Base-by-base conservation (phyloP, 2,113 vertebrate genomes). In the Noctilio leporinus region DNA sequence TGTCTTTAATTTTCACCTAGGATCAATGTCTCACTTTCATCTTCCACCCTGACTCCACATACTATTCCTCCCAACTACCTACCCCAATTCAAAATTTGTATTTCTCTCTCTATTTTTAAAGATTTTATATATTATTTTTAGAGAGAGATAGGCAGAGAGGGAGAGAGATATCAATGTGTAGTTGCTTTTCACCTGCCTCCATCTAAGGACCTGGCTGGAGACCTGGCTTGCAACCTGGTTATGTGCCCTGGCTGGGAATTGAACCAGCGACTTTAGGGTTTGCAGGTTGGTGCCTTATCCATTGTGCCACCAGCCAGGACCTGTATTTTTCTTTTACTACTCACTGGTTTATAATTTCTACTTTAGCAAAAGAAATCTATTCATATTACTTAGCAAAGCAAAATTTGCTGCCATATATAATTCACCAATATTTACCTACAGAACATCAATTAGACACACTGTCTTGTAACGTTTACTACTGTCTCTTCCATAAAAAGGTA, bases 341-440 rank as follows among this genome's bases (percentile, higher is more conserved):
- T 20, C 87, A 75, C 38, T 47, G 20, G 35, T 77, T 89, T 78
- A 76, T 70, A 77, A n/a, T 70, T 88, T 89, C 43, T 93, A 69
- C 22, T 70, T 16, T 38, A n/a, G 53, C 51, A 85, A 83, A 94
- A 91, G 4, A 73, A 73, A 47, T 73, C 17, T 91, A 43, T 69
- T 90, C 77, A 53, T 51, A 62, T 96, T 92, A 78, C 30, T 92
- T 86, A 72, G 35, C n/a, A 94, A 89, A 72, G 30, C 28, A 88
- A 43, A 86, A 75, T 85, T 86, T 53, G 72, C 6, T 81, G 20
- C 11, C 70, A 43, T 81, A 45, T 53, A 47, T 35, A 87, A 91
- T 59, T 86, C 35, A 82, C 20, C 2, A 51, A 2, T 75, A 17
- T 78, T 89, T 95, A 57, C 55, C 38, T 94, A 30, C 24, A 82